Evolutionary conservation across 1,140 invertebrate species (phyloP).

Genomic region (Conus betulinus): DNA sequence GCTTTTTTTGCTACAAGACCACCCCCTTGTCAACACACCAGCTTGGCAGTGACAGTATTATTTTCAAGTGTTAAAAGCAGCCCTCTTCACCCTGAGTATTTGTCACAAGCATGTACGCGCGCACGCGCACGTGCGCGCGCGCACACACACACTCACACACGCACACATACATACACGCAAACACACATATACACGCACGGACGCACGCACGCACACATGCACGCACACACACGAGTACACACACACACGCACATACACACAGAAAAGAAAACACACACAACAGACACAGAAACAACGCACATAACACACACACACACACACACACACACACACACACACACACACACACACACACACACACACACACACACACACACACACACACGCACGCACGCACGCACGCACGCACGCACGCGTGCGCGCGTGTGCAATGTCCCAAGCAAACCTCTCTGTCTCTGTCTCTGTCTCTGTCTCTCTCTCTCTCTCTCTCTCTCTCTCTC

Average conservation of each 20-base stretch:
- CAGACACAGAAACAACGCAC: background rate
- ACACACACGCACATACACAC: conserved; percentile 3
- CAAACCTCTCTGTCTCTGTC: no score
- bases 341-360: no score
- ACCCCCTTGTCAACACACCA: background rate
- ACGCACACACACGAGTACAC: background rate
- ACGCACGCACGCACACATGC: background rate
- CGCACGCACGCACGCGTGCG: no score
- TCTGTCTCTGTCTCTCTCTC: no score
- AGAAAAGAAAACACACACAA: background rate
- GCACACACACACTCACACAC: conserved; percentile 5
- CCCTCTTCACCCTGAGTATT: background rate
- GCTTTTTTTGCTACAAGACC: background rate
- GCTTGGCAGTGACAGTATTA: background rate
- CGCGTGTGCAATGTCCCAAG: no score
- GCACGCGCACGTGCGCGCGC: background rate
- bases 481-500: no score
- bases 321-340: no score
- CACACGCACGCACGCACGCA: no score
- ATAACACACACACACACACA: background rate
- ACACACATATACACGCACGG: conserved; percentile 12
- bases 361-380: no score
- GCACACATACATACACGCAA: background rate
- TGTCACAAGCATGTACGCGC: background rate
- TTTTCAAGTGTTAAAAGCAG: no score